Evolutionary conservation across 2,113 vertebrate species (phyloP).

Genomic region (Terrapene triunguis): DNA sequence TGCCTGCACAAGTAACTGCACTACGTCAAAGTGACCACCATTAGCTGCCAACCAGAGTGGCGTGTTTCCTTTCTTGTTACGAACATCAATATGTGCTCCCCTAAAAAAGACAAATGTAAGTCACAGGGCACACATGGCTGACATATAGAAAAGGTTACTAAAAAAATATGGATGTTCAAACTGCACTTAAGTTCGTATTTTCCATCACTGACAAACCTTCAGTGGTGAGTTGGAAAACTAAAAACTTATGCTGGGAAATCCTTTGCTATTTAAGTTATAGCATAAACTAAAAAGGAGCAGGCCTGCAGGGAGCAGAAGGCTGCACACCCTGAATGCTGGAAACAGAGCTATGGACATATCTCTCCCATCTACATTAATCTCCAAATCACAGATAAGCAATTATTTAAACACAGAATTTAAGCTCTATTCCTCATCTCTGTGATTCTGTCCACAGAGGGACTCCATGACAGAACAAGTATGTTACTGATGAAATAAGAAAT

Average conservation of each 20-base stretch:
- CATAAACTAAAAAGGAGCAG: background rate
- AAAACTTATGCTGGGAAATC: background rate
- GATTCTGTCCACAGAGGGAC: background rate
- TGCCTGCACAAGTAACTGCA: slow-evolving; percentile 95
- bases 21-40: slow-evolving; percentile 97
- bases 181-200: background rate
- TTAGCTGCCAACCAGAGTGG: slow-evolving; percentile 98
- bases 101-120: slow-evolving; percentile 69
- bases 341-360: background rate
- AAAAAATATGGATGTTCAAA: background rate
- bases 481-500: background rate
- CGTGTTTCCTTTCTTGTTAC: slow-evolving; percentile 99
- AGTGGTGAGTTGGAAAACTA: background rate
- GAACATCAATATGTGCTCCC: slow-evolving; percentile 96
- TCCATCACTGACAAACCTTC: background rate
- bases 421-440: background rate
- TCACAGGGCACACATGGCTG: fast-evolving
- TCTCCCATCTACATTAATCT: background rate
- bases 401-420: background rate
- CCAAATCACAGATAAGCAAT: background rate
- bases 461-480: background rate
- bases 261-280: background rate
- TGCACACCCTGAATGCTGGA: too few species aligned
- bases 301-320: too few species aligned
- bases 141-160: background rate